A percentile compares a stretch with the other conserved stretches of the same genome.
phyloP scores from a whole-genome alignment of 2,113 vertebrate genomes.

The Neofelis nebulosa region DNA sequence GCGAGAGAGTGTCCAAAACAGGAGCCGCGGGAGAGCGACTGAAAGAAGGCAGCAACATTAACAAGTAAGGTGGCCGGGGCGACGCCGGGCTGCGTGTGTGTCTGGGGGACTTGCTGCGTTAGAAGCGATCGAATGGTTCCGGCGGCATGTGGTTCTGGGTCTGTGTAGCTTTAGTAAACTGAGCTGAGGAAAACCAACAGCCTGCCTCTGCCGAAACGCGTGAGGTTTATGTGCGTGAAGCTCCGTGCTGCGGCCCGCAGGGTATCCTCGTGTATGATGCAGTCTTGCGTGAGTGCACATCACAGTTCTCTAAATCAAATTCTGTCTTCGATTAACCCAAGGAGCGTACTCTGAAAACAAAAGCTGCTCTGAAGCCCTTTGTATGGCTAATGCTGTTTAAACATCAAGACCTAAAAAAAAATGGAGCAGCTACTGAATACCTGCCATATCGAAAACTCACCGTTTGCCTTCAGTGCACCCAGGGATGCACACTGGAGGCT shows the following conservation, averaged over 20 bases:
- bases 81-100: too few species aligned
- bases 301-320: not conserved
- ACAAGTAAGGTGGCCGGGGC: constrained; percentile 89
- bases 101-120: accelerated
- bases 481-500: not conserved
- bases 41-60: constrained; percentile 99
- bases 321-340: not conserved
- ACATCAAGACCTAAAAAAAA: not conserved
- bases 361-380: not conserved
- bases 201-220: not conserved
- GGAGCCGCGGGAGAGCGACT: constrained; percentile 98
- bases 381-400: not conserved
- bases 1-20: constrained; percentile 96
- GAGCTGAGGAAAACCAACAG: not conserved
- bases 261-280: not conserved
- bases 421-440: not conserved
- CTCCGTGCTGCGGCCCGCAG: accelerated
- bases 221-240: not conserved
- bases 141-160: not conserved
- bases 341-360: not conserved
- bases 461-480: accelerated
- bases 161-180: not conserved
- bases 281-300: not conserved
- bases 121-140: not conserved
- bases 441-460: not conserved